Base-by-base conservation (phyloP, 2,797 vertebrate species). In the Silurus lanzhouensis region DNA sequence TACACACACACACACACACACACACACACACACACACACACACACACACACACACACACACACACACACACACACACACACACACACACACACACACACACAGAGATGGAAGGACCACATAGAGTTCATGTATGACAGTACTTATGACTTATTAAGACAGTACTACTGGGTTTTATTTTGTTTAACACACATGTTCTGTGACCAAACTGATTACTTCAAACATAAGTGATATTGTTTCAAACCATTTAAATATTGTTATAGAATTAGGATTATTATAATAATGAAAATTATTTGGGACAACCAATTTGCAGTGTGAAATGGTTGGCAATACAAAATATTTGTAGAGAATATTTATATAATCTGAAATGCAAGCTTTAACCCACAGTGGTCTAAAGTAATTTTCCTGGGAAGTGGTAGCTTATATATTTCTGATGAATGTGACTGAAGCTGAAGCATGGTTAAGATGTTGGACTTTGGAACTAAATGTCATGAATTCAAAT, bases 1-100 rank as follows among this genome's bases (percentile, higher is more conserved):
- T 38, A 89, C 63, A 86, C 63, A 84, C 14, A 48, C 52, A 74
- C n/a, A 79, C 63, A 84, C 60, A 66, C 19, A 77, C 27, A 22
- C 48, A 71, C 38, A 67, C 25, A 66, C 27, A 68, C 27, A 75
- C 14, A 48, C 52, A 82, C 38, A 74, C 63, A 46, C 38, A 13
- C 10, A 64, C 27, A 38, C 27, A 82, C 38, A 74, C 63, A 46
- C 38, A 13, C 10, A 64, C 27, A 38, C 27, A 89, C 63, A 86
- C 63, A 84, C 14, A 48, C 52, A 74, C n/a, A 79, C 63, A 84
- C 60, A 66, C 19, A 77, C 27, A 22, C 48, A 71, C 38, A 67
- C 25, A 66, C 27, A 68, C 27, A 75, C 14, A 48, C 52, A 82
- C 38, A 74, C 63, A 46, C 38, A 13, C 10, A 64, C 27, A 38